These are phyloP conservation scores for Trichonephila clavipes DNA, from an alignment of 1,140 invertebrate genomes.

Conservation along the genomic window DNA sequence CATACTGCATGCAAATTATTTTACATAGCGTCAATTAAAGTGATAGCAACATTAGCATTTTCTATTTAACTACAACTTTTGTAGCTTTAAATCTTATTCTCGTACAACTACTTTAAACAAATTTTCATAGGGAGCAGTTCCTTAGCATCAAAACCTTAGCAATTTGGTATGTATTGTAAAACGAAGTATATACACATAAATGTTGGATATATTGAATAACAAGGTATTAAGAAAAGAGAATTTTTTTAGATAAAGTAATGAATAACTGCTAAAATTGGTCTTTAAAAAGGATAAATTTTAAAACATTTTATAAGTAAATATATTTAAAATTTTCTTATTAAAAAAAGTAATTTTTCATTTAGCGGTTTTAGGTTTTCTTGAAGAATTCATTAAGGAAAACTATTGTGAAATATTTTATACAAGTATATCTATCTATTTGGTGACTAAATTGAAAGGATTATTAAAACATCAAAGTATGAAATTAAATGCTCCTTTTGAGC, in stretches of 20 bases:
- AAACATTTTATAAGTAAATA: neutral
- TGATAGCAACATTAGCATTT: neutral
- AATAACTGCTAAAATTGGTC: neutral
- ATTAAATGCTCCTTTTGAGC: neutral
- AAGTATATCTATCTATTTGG: too few relatives aligned
- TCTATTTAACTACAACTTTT: conserved; percentile 22
- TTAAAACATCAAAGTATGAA: neutral
- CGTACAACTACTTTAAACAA: neutral
- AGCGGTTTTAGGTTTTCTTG: too few relatives aligned
- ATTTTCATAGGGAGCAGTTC: neutral
- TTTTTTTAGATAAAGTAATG: too few relatives aligned
- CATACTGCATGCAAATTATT: neutral
- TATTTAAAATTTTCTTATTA: neutral
- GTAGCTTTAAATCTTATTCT: conserved; percentile 3
- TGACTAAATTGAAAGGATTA: neutral
- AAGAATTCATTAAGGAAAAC: too few relatives aligned
- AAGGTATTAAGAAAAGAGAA: too few relatives aligned
- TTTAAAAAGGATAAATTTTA: neutral
- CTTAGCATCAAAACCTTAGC: neutral
- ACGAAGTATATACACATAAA: neutral
- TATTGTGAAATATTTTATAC: too few relatives aligned
- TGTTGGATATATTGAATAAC: neutral
- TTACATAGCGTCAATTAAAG: neutral
- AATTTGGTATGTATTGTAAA: neutral
- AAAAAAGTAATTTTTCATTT: neutral